Conservation (phyloP, 1,140 invertebrate genomes). For the Papilio polytes region DNA sequence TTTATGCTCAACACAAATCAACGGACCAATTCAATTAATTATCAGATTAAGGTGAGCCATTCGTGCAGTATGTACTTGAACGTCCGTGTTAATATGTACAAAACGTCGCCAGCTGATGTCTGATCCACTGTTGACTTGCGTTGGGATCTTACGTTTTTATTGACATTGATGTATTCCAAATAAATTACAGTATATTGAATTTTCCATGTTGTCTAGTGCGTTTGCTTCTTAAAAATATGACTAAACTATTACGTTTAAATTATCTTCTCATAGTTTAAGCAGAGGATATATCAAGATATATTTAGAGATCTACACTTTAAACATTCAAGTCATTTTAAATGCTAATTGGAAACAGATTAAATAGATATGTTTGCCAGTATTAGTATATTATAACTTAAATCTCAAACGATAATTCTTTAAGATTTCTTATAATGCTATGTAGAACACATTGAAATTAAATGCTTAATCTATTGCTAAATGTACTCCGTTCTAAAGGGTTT, state of each 20-base stretch:
- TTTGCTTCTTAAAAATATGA: neutral
- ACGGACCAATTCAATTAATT: conserved; percentile 83
- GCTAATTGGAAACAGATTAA: neutral
- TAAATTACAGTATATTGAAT: neutral
- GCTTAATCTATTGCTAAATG: neutral
- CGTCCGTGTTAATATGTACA: conserved; percentile 60
- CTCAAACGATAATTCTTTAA: neutral
- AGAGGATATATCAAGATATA: too few relatives aligned
- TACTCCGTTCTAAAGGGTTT: neutral
- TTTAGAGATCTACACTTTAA: neutral
- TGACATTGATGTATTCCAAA: conserved; percentile 1
- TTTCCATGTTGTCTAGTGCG: neutral
- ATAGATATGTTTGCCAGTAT: neutral
- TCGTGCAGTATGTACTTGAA: conserved; percentile 68
- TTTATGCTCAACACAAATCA: conserved; percentile 83
- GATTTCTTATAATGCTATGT: neutral
- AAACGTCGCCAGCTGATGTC: conserved; percentile 56
- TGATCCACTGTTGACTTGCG: conserved; percentile 46
- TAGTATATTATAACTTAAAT: neutral
- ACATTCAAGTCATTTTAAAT: neutral
- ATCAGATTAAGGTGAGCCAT: conserved; percentile 83
- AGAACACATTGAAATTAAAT: neutral
- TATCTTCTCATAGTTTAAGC: too few relatives aligned
- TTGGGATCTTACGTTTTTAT: neutral
- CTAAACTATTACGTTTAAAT: too few relatives aligned